A percentile compares a stretch with the other conserved stretches of the same genome.
Evolutionary conservation across 2,888 invertebrate species (phyloP).

Genomic region (Ceratothoa steindachneri): DNA sequence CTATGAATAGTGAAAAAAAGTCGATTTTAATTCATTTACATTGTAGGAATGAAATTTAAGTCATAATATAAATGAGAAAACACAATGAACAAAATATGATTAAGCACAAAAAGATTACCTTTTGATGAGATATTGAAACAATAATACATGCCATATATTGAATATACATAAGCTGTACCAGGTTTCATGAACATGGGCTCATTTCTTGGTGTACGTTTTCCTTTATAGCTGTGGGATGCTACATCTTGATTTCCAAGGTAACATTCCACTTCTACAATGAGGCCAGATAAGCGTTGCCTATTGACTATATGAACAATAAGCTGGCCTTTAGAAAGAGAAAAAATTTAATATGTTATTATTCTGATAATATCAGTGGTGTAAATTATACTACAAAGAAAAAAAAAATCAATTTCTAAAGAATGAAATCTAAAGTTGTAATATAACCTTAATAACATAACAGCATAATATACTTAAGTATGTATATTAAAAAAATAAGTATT

Average conservation of each 20-base stretch:
- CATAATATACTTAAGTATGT: no score
- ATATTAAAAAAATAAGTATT: no score
- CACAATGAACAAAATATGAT: no score
- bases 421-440: background rate
- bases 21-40: no score
- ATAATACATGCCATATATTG: constrained; percentile 70
- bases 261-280: constrained; percentile 70
- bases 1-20: no score
- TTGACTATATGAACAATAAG: constrained; percentile 59
- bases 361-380: no score
- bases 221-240: constrained; percentile 63
- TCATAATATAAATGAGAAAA: no score
- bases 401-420: background rate
- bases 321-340: constrained; percentile 42
- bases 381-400: no score
- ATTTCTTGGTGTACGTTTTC: constrained; percentile 61
- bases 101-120: no score
- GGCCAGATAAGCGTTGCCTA: constrained; percentile 59
- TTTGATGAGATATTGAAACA: constrained; percentile 68
- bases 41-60: no score
- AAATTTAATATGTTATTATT: no score
- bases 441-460: no score
- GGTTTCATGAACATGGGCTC: constrained; percentile 69
- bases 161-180: constrained; percentile 68
- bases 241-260: constrained; percentile 65